A percentile compares a stretch with the other conserved stretches of the same genome.
Evolutionary conservation across 2,113 vertebrate genomes (phyloP).

Genomic region (Antechinus flavipes): DNA sequence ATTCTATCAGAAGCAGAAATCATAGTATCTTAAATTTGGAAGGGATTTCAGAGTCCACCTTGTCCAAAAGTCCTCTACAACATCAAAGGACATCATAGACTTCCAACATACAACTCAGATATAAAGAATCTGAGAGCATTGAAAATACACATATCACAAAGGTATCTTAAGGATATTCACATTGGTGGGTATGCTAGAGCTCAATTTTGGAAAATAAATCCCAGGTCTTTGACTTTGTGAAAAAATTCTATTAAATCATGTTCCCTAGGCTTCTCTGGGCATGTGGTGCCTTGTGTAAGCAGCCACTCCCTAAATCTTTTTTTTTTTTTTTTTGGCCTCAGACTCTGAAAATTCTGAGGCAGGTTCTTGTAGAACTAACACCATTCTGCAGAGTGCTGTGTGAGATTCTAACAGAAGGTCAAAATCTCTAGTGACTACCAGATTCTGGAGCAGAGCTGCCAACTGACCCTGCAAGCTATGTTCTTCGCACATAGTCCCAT

Average conservation of each 20-base stretch:
- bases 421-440: background rate
- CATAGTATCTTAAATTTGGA: background rate
- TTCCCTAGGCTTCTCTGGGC: background rate
- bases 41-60: background rate
- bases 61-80: background rate
- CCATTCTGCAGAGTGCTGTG: background rate
- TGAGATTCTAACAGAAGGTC: background rate
- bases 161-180: background rate
- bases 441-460: background rate
- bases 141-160: background rate
- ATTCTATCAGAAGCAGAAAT: background rate
- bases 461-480: background rate
- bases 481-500: background rate
- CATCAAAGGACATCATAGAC: background rate
- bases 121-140: background rate
- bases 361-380: accelerated
- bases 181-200: background rate
- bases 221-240: background rate
- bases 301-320: background rate
- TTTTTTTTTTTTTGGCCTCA: background rate
- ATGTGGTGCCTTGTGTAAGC: background rate
- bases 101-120: background rate
- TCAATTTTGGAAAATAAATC: background rate
- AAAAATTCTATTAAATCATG: background rate
- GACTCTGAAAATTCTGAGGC: background rate